Evolutionary conservation across 2,797 vertebrate genomes (phyloP).

Genomic region (Malurus splendens): DNA sequence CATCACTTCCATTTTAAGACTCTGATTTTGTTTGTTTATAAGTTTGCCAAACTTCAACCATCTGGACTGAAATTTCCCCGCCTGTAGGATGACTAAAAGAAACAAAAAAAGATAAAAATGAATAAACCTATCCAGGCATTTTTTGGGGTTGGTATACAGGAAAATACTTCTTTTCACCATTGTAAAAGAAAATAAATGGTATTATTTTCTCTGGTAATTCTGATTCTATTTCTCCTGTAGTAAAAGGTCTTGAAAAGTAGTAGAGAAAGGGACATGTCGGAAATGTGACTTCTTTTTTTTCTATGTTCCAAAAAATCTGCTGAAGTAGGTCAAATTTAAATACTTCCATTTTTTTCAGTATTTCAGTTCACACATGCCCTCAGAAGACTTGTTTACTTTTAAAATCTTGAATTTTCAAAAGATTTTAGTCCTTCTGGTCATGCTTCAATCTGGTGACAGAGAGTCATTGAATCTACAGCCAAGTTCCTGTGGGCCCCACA

Average conservation of each 20-base stretch:
- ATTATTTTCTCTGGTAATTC: not conserved
- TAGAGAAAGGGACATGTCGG: not conserved
- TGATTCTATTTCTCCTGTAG: not conserved
- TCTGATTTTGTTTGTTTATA: conserved; percentile 7
- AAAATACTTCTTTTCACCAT: not conserved
- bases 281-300: not conserved
- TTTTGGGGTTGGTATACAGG: not conserved
- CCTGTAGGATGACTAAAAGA: not conserved
- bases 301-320: not conserved
- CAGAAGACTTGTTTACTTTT: not conserved
- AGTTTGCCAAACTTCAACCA: conserved; percentile 40
- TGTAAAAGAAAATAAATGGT: not conserved
- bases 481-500: not conserved
- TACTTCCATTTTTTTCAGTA: not conserved
- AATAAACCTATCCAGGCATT: not conserved
- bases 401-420: not conserved
- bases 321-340: not conserved
- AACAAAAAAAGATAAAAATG: rapidly evolving
- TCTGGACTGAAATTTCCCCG: conserved; percentile 24
- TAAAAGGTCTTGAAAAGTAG: not conserved
- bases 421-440: not conserved
- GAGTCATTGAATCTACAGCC: not conserved
- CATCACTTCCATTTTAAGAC: conserved; percentile 32
- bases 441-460: not conserved
- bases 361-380: not conserved